These are phyloP conservation scores for Crossocerus cetratus DNA, from an alignment of 2,888 invertebrate species.

Conservation along the genomic window DNA sequence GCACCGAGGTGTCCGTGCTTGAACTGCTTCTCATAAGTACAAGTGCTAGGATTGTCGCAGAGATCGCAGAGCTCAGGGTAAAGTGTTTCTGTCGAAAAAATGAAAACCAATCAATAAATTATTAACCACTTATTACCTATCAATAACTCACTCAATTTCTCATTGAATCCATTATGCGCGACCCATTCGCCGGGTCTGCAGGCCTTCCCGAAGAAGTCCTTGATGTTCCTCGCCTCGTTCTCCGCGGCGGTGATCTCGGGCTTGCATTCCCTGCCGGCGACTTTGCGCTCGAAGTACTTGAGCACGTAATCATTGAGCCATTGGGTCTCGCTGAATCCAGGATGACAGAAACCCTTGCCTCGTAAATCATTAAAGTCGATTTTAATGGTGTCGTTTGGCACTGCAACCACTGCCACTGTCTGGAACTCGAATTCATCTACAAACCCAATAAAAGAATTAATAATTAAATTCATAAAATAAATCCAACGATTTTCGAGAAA, in stretches of 20 bases:
- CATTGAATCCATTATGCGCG: slow-evolving; percentile 78
- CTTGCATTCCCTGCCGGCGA: slow-evolving; percentile 70
- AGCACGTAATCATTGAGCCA: slow-evolving; percentile 81
- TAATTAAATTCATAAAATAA: not conserved
- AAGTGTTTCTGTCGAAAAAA: slow-evolving; percentile 76
- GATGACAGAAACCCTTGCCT: slow-evolving; percentile 82
- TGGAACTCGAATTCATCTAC: slow-evolving; percentile 78
- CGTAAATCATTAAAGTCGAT: slow-evolving; percentile 76
- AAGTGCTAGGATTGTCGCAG: slow-evolving; percentile 77
- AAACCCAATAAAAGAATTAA: not conserved
- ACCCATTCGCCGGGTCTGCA: slow-evolving; percentile 88
- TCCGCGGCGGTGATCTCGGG: slow-evolving; percentile 74
- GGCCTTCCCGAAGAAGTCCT: slow-evolving; percentile 82
- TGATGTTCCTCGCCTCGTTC: slow-evolving; percentile 81
- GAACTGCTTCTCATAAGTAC: slow-evolving; percentile 71
- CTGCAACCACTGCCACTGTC: slow-evolving; percentile 81
- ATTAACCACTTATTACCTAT: too few relatives aligned
- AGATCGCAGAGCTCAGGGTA: slow-evolving; percentile 80
- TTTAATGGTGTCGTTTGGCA: slow-evolving; percentile 63
- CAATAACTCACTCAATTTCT: slow-evolving; percentile 81
- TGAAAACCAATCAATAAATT: too few relatives aligned
- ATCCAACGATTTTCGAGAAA: not conserved
- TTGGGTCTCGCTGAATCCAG: slow-evolving; percentile 80
- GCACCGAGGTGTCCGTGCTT: slow-evolving; percentile 82
- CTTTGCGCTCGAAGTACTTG: slow-evolving; percentile 80